A percentile compares a stretch with the other conserved stretches of the same genome.
Evolutionary conservation across 2,113 vertebrate species (phyloP).

Genomic region (Poeciliopsis occidentalis): DNA sequence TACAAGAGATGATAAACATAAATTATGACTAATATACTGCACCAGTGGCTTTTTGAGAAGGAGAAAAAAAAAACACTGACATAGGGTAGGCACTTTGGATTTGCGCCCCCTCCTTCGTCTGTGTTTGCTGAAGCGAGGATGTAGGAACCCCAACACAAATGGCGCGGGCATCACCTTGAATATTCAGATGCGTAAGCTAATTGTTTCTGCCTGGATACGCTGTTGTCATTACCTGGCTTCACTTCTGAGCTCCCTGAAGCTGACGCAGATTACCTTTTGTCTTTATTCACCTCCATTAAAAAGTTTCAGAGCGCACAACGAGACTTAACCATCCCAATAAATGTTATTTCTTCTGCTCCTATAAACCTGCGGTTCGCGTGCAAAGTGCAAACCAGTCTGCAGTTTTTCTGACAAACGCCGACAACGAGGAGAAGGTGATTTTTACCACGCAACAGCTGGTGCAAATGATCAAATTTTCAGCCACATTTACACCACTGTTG

Average conservation of each 20-base stretch:
- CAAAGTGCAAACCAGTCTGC: constrained; percentile 2
- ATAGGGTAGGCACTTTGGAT: constrained; percentile 94
- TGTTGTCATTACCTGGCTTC: constrained; percentile 92
- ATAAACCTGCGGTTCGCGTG: constrained; percentile 20
- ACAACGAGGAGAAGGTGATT: constrained; percentile 18
- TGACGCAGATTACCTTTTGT: constrained; percentile 43
- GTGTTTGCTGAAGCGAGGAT: constrained; percentile 91
- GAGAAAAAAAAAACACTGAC: constrained; percentile 95
- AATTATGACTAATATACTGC: constrained; percentile 99
- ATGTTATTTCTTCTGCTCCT: constrained; percentile 20
- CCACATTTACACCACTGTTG: constrained; percentile 27
- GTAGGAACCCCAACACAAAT: constrained; percentile 95
- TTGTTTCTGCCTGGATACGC: constrained; percentile 92
- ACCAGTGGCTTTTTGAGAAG: constrained; percentile 89
- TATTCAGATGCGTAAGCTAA: constrained; percentile 94
- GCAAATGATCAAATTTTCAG: constrained; percentile 25
- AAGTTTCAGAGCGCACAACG: constrained; percentile 49
- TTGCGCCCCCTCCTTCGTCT: constrained; percentile 84
- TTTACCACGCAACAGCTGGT: constrained; percentile 45
- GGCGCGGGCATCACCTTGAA: constrained; percentile 96
- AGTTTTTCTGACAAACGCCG: constrained; percentile 34
- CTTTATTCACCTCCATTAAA: constrained; percentile 56
- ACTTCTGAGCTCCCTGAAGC: constrained; percentile 73
- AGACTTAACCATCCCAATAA: constrained; percentile 23
- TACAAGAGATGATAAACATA: constrained; percentile 97